Conservation (phyloP, 2,888 invertebrate genomes). For the Pachydiplax longipennis region DNA sequence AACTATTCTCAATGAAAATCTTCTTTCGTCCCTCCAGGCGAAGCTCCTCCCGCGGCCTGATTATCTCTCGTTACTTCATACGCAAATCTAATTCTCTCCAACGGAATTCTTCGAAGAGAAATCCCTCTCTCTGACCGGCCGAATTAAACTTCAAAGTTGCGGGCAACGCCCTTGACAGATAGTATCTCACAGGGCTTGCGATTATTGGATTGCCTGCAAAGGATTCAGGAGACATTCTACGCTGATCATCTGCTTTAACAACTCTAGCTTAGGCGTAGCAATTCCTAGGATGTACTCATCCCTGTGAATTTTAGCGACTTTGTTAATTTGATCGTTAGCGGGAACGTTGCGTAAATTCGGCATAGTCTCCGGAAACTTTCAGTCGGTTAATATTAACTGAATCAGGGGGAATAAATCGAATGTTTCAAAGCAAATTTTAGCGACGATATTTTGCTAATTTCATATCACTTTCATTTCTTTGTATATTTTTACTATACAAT, state of each 20-base stretch:
- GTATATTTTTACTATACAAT: no score
- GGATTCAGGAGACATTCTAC: neutral
- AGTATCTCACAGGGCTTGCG: neutral
- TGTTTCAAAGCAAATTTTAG: no score
- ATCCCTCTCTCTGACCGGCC: neutral
- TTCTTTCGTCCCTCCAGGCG: neutral
- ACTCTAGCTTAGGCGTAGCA: neutral
- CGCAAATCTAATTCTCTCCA: neutral
- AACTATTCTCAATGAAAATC: neutral
- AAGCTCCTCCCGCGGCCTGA: neutral
- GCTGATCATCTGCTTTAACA: neutral
- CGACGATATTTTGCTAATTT: no score
- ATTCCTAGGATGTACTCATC: neutral
- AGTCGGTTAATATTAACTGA: no score
- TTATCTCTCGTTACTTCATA: slow-evolving; percentile 4
- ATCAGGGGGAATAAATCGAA: no score
- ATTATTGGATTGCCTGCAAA: neutral
- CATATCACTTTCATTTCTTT: no score
- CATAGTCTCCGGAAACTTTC: no score
- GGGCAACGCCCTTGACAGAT: neutral
- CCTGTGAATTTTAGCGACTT: neutral
- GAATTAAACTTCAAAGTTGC: neutral
- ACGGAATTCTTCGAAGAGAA: neutral
- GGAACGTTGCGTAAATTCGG: no score
- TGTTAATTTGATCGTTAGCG: neutral